A percentile compares a stretch with the other conserved stretches of the same genome.
phyloP scores from a whole-genome alignment of 2,888 invertebrate species.

The Xestia rhomboidea region DNA sequence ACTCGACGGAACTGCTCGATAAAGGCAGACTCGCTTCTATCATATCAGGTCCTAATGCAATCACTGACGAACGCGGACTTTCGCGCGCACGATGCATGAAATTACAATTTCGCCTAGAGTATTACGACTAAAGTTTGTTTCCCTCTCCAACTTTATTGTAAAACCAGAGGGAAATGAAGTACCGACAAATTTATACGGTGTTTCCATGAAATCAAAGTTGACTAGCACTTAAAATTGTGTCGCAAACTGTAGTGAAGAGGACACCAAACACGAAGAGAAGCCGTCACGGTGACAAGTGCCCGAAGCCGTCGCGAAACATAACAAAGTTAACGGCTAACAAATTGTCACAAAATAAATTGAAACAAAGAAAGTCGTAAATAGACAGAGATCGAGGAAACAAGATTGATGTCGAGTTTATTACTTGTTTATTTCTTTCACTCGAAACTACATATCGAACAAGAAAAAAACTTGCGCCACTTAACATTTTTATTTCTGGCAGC shows the following conservation, averaged over 20 bases:
- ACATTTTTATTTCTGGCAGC: background rate
- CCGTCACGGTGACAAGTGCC: slow-evolving; percentile 66
- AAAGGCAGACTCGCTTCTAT: slow-evolving; percentile 24
- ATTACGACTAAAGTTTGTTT: slow-evolving; percentile 18
- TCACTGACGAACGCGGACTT: slow-evolving; percentile 27
- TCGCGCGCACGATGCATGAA: slow-evolving; percentile 45
- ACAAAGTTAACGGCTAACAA: slow-evolving; percentile 70
- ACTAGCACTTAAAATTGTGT: slow-evolving; percentile 54
- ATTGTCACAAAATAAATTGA: slow-evolving; percentile 71
- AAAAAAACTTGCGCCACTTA: slow-evolving; percentile 10
- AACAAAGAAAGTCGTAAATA: slow-evolving; percentile 65
- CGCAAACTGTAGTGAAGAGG: slow-evolving; percentile 32
- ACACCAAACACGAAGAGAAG: slow-evolving; percentile 54
- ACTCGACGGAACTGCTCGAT: slow-evolving; percentile 29
- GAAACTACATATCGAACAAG: slow-evolving; percentile 52
- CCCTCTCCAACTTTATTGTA: slow-evolving; percentile 18
- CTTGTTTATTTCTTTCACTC: slow-evolving; percentile 44
- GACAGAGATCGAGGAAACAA: slow-evolving; percentile 43
- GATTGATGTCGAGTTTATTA: slow-evolving; percentile 51
- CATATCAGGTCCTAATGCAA: slow-evolving; percentile 47
- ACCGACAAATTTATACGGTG: slow-evolving; percentile 23
- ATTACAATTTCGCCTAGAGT: slow-evolving; percentile 39
- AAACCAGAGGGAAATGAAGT: slow-evolving; percentile 38
- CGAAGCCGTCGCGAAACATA: slow-evolving; percentile 61
- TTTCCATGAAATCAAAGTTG: slow-evolving; percentile 56